Evolutionary conservation across 2,113 vertebrate genomes (phyloP).

Genomic region (Anhinga anhinga): DNA sequence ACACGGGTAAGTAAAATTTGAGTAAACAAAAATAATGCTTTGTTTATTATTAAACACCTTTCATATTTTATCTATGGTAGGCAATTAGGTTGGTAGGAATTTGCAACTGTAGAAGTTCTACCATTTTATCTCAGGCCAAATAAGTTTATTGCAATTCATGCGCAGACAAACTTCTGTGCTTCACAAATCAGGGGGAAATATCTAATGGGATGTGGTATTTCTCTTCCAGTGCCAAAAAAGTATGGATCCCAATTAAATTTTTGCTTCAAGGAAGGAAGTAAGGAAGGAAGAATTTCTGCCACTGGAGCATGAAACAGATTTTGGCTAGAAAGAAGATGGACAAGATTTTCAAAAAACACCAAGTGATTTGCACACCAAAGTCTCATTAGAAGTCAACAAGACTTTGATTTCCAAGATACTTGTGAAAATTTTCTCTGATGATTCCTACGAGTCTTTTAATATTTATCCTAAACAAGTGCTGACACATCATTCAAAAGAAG

Average conservation of each 20-base stretch:
- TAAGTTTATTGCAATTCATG: neutral
- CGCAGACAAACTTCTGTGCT: neutral
- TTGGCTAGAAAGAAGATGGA: constrained; percentile 34
- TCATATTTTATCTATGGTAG: neutral
- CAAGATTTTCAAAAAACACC: neutral
- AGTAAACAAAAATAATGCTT: neutral
- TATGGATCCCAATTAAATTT: constrained; percentile 15
- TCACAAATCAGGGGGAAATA: constrained; percentile 7
- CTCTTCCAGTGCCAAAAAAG: constrained; percentile 5
- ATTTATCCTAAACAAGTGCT: constrained; percentile 44
- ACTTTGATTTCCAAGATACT: constrained; percentile 32
- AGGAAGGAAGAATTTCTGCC: constrained; percentile 6
- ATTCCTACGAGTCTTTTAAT: constrained; percentile 5
- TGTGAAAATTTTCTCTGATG: constrained; percentile 23
- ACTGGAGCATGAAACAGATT: constrained; percentile 1
- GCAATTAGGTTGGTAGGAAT: constrained; percentile 2
- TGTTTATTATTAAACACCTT: constrained; percentile 9
- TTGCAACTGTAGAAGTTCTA: neutral
- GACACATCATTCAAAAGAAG: constrained; percentile 42
- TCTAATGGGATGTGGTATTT: neutral
- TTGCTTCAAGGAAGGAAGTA: constrained; percentile 18
- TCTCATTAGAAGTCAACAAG: constrained; percentile 12
- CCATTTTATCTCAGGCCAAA: constrained; percentile 36
- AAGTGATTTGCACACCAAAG: constrained; percentile 40
- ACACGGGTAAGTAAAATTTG: neutral